Evolutionary conservation across 2,888 invertebrate genomes (phyloP), one percentile per base, ranked within the genome.

Genomic region (Apocheima hispidaria): DNA sequence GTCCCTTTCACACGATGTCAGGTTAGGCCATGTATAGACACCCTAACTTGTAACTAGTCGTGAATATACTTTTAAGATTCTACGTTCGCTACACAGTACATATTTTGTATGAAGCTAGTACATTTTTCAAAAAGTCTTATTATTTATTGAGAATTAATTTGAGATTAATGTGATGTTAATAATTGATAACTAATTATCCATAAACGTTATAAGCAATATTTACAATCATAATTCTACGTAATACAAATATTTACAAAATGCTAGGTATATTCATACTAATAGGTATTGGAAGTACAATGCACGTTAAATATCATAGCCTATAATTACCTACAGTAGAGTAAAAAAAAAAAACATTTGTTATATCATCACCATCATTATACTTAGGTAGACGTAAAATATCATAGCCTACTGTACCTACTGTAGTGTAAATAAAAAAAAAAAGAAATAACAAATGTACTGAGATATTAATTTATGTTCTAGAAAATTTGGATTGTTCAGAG

Each of bases 251-350:
- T 68, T 60, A 69, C 64, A 66, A 48, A 59, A 33, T 48, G 16
- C 41, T 62, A 41, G 16, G 9, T 59, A 70, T 64, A 72, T 59
- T 60, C 23, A 61, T 46, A 36, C 49, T 36, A 49, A n/a, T n/a
- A n/a, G n/a, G 52, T 54, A 63, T 65, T 75, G 16, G 73, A 86
- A 84, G 84, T 86, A 85, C 84, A 78, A 79, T 72, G 83, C 84
- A 75, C 74, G 74, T 68, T 65, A 75, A 81, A 38, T 36, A 65
- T 68, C 61, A 55, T 68, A 70, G 65, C 65, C 69, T 64, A 62
- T 54, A 62, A 33, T 33, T 44, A 44, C 14, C 28, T 28, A 44
- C 28, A 16, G 7, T 26, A 44, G 43, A 10, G 14, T 26, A 26
- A 21, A 44, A 5, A 44, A 16, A 10, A 44, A 44, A 40, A 40